Evolutionary conservation across 2,888 invertebrate species (phyloP).

Genomic region (Romanomermis culicivorax): DNA sequence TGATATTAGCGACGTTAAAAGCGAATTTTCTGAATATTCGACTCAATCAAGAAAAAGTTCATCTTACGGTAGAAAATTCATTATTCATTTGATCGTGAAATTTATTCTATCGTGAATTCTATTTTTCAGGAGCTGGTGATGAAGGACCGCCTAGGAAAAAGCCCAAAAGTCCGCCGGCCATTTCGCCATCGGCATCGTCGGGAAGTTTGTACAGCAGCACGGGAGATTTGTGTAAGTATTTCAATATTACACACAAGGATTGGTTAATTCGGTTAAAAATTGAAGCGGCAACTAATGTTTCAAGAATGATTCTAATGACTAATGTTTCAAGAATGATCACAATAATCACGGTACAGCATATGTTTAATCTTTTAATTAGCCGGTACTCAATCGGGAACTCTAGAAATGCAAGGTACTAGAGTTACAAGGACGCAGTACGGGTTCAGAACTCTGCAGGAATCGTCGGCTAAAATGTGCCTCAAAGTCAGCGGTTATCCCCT

Average conservation of each 20-base stretch:
- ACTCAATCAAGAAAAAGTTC: conserved; percentile 11
- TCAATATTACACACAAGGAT: too few relatives aligned
- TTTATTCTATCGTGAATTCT: too few relatives aligned
- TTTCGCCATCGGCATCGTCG: conserved; percentile 28
- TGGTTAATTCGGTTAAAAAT: too few relatives aligned
- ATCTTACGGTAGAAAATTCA: background rate
- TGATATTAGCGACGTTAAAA: conserved; percentile 20
- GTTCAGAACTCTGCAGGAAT: conserved; percentile 28
- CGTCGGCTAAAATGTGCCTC: conserved; percentile 68
- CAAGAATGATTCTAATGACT: too few relatives aligned
- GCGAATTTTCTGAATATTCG: conserved; percentile 26
- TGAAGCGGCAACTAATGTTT: too few relatives aligned
- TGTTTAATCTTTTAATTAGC: conserved; percentile 7
- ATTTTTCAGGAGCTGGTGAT: conserved; percentile 20
- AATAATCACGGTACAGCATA: too few relatives aligned
- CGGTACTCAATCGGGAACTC: conserved; percentile 14
- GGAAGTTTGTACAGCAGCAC: conserved; percentile 24
- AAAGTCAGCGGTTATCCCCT: conserved; percentile 78
- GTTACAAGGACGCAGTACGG: conserved; percentile 29
- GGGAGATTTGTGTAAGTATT: conserved; percentile 25
- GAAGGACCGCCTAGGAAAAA: conserved; percentile 29
- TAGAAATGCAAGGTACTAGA: conserved; percentile 29
- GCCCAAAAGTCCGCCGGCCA: conserved; percentile 28
- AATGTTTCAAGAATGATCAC: too few relatives aligned
- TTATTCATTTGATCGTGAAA: too few relatives aligned